These are phyloP conservation scores for Dasypolia templi DNA, from an alignment of 2,888 invertebrate genomes.

Conservation along the genomic window DNA sequence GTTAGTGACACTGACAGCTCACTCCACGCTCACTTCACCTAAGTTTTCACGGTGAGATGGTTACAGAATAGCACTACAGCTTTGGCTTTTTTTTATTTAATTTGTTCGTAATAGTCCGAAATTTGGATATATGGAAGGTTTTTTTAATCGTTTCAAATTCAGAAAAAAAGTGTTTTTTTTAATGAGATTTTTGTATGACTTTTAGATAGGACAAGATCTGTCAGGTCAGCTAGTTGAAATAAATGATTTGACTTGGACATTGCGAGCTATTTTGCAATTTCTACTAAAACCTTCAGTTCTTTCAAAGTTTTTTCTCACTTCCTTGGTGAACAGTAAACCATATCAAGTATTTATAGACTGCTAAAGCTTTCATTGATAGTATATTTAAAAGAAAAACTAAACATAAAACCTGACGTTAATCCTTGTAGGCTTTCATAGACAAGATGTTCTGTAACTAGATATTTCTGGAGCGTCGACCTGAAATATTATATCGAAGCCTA, in stretches of 20 bases:
- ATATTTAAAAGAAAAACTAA: neutral
- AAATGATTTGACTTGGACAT: neutral
- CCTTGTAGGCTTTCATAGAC: conserved; percentile 63
- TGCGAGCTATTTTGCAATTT: too few relatives aligned
- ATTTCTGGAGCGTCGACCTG: conserved; percentile 33
- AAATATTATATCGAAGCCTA: conserved; percentile 65
- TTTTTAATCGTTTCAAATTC: too few relatives aligned
- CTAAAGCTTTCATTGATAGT: neutral
- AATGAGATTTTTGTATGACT: neutral
- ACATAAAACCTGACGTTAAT: neutral
- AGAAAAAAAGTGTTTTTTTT: neutral
- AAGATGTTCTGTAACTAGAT: conserved; percentile 52
- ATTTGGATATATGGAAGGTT: too few relatives aligned
- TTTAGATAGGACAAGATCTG: neutral
- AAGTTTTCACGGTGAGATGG: too few relatives aligned
- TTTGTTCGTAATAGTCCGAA: too few relatives aligned
- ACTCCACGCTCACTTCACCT: too few relatives aligned
- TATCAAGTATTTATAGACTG: neutral
- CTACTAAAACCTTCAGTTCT: neutral
- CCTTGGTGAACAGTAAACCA: neutral
- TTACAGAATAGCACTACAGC: too few relatives aligned
- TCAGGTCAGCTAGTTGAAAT: neutral
- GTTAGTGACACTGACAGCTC: too few relatives aligned
- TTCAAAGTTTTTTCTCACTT: neutral
- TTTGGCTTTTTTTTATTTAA: too few relatives aligned